Conservation (phyloP, 1,140 invertebrate genomes). For the Psix sp. region DNA sequence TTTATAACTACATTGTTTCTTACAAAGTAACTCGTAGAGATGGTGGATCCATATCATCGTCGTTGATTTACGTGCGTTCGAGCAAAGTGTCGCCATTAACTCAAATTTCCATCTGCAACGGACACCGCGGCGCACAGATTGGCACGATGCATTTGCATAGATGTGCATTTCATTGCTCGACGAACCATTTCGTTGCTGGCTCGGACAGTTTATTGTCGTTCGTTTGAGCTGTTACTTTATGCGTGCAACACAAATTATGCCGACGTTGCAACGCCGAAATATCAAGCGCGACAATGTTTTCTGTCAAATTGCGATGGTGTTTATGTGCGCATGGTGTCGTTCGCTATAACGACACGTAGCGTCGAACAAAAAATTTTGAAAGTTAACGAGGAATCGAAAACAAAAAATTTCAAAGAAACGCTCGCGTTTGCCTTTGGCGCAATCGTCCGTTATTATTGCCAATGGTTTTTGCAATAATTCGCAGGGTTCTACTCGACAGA, state of each 20-base stretch:
- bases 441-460: slow-evolving; percentile 33
- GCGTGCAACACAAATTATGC: slow-evolving; percentile 46
- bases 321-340: not conserved
- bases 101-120: slow-evolving; percentile 55
- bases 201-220: slow-evolving; percentile 55
- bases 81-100: slow-evolving; percentile 56
- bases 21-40: no score
- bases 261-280: slow-evolving; percentile 29
- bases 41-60: slow-evolving; percentile 26
- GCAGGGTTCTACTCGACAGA: slow-evolving; percentile 6
- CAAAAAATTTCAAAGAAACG: slow-evolving; percentile 45
- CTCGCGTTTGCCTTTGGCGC: slow-evolving; percentile 24
- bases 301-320: not conserved
- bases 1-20: no score
- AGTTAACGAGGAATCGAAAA: slow-evolving; percentile 52
- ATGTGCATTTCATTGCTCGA: slow-evolving; percentile 49
- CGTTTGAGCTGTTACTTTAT: slow-evolving; percentile 53
- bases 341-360: not conserved
- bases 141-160: slow-evolving; percentile 47
- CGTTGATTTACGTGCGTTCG: slow-evolving; percentile 41
- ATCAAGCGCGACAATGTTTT: slow-evolving; percentile 25
- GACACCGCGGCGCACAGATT: slow-evolving; percentile 38
- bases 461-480: slow-evolving; percentile 33
- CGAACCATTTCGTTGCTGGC: slow-evolving; percentile 40
- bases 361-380: slow-evolving; percentile 37